Conservation (phyloP, 2,888 invertebrate species). For the Sminthurinus aureus region DNA sequence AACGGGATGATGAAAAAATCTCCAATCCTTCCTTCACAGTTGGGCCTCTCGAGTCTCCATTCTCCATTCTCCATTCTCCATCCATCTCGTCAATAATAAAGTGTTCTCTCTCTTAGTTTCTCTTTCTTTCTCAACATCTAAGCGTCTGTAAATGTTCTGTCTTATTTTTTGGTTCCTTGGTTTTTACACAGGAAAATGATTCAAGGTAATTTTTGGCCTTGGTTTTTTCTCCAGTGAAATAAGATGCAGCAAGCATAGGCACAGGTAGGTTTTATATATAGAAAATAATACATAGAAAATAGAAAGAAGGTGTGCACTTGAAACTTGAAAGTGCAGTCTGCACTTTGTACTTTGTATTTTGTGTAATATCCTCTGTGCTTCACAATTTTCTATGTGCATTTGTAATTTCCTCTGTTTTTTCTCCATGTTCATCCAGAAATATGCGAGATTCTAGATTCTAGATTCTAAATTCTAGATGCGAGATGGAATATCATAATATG, state of each 20-base stretch:
- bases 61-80: neutral
- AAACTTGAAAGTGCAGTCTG: neutral
- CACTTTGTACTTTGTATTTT: neutral
- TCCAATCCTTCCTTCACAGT: neutral
- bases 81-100: neutral
- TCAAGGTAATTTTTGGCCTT: no score
- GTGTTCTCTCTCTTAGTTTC: no score
- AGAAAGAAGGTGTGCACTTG: neutral
- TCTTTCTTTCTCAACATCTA: no score
- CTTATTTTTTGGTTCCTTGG: no score
- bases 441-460: neutral
- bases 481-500: neutral
- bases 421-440: neutral
- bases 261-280: no score
- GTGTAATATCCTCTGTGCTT: no score
- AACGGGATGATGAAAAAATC: neutral
- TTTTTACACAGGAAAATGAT: no score
- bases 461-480: neutral
- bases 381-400: neutral
- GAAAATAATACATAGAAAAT: no score
- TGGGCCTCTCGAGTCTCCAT: neutral
- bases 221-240: no score
- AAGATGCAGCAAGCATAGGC: no score
- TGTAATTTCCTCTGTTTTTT: neutral
- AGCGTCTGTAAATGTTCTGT: no score